Percentiles rank a stretch among this genome's conserved stretches.
Conservation (phyloP, 2,888 invertebrate species). For the Drosophila setosimentum region DNA sequence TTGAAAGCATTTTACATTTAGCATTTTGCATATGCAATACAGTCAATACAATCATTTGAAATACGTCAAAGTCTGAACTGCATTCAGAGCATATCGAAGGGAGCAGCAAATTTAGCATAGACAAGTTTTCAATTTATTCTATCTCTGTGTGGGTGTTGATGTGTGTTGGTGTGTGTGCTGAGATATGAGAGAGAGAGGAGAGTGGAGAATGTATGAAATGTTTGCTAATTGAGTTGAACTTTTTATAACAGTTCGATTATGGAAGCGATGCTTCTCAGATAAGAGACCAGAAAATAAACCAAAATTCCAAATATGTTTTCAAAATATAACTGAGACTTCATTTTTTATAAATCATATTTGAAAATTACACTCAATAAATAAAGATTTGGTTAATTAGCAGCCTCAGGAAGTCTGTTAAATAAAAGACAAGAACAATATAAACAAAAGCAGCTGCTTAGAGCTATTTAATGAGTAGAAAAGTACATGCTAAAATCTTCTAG, state of each 20-base stretch:
- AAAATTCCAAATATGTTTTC: not conserved
- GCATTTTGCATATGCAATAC: conserved; percentile 51
- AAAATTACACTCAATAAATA: not conserved
- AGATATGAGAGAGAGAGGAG: conserved; percentile 1
- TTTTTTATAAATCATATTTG: not conserved
- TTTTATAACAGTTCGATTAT: conserved; percentile 10
- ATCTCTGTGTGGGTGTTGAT: not conserved
- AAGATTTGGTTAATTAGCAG: not conserved
- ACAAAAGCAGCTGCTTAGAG: not conserved
- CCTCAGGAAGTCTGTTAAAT: not conserved
- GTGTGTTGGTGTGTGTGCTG: not conserved
- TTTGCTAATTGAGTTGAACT: conserved; percentile 25
- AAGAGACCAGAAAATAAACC: not conserved
- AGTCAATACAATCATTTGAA: conserved; percentile 2
- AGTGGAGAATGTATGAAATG: conserved; percentile 1
- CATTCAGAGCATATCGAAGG: not conserved
- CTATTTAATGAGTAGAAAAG: not conserved
- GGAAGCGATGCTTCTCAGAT: not conserved
- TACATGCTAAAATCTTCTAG: too few relatives aligned
- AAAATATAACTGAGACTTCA: conserved; percentile 1
- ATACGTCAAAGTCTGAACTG: conserved; percentile 26
- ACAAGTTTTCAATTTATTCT: conserved; percentile 31
- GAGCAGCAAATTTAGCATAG: conserved; percentile 36
- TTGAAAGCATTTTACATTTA: conserved; percentile 32
- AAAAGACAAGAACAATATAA: not conserved